Conservation (phyloP, 1,140 invertebrate species). For the Listronotus bonariensis region DNA sequence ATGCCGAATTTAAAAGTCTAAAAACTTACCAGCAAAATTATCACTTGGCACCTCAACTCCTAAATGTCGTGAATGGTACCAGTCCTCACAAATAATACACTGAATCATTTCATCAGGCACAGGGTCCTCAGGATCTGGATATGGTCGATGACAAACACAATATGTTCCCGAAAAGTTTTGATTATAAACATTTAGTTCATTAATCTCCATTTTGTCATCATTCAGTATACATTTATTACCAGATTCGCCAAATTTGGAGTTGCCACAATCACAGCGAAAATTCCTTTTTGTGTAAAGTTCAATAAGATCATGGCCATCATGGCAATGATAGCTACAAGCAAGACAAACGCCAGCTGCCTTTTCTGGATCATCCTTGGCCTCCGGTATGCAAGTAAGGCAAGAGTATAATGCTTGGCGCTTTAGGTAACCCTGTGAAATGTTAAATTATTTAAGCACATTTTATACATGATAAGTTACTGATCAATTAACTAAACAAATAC, state of each 20-base stretch:
- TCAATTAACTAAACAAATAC: too few relatives aligned
- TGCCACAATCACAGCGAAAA: slow-evolving; percentile 97
- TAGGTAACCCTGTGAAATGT: slow-evolving; percentile 82
- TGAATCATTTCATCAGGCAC: slow-evolving; percentile 93
- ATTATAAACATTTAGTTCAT: slow-evolving; percentile 85
- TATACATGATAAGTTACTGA: too few relatives aligned
- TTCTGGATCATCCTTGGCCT: slow-evolving; percentile 60
- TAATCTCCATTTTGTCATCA: slow-evolving; percentile 69
- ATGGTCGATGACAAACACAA: slow-evolving; percentile 91
- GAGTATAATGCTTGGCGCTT: slow-evolving; percentile 94
- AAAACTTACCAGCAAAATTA: slow-evolving; percentile 50
- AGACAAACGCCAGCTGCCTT: slow-evolving; percentile 86
- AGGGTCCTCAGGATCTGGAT: slow-evolving; percentile 86
- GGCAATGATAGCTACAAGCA: slow-evolving; percentile 93
- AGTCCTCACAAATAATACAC: slow-evolving; percentile 97
- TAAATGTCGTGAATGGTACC: slow-evolving; percentile 90
- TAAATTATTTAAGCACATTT: slow-evolving; percentile 12
- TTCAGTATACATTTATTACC: slow-evolving; percentile 74
- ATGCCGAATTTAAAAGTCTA: background rate
- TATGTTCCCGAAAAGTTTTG: slow-evolving; percentile 95
- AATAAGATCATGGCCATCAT: slow-evolving; percentile 93
- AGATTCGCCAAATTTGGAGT: slow-evolving; percentile 72
- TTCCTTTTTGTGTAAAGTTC: slow-evolving; percentile 97
- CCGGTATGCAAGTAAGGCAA: slow-evolving; percentile 85
- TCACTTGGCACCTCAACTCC: slow-evolving; percentile 63